Evolutionary conservation across 1,140 invertebrate species (phyloP), one percentile per base, ranked within the genome.

Genomic region (Diorhabda elongata): DNA sequence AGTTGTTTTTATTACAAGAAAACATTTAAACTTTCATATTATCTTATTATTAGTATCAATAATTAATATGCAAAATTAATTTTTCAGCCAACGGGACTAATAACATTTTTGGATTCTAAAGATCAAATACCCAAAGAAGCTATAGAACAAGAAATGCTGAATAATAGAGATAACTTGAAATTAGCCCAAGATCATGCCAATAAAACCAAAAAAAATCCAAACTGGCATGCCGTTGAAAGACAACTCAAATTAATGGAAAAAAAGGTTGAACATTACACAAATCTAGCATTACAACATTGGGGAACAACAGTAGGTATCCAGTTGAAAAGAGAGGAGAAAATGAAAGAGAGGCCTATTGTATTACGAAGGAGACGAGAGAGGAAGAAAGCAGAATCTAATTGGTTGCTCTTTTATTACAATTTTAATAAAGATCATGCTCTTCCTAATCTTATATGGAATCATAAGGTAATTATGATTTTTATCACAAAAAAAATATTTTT

Each of bases 391-490:
- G 91, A 92, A 75, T 91, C 92, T 5, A 99, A 99, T 85, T 96
- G 95, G 92, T 86, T 88, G 43, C 84, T 97, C 63, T 98, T 99
- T 84, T 99, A 97, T 81, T 96, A 96, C 79, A 92, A 96, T 81
- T 99, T 99, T 83, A 90, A 89, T 79, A 88, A 91, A 80, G 96
- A 99, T 84, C 97, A 99, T 82, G 89, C 94, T 44, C 86, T 97
- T 80, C 94, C 98, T 4, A 98, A 99, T 84, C 86, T 99, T 5
- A 98, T 99, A 75, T 99, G 98, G 98, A 99, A 99, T 84, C 96
- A 97, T 78, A 97, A 96, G 82, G 92, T 92, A 58, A 47, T 26
- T 26, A 26, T 26, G 26, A 26, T 26, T 26, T 26, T 26, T 26
- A 3, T 66, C 26, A 75, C 45, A 43, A 69, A 65, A 60, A 70